Base-by-base conservation (phyloP, 1,140 invertebrate species). In the Tribolium castaneum region DNA sequence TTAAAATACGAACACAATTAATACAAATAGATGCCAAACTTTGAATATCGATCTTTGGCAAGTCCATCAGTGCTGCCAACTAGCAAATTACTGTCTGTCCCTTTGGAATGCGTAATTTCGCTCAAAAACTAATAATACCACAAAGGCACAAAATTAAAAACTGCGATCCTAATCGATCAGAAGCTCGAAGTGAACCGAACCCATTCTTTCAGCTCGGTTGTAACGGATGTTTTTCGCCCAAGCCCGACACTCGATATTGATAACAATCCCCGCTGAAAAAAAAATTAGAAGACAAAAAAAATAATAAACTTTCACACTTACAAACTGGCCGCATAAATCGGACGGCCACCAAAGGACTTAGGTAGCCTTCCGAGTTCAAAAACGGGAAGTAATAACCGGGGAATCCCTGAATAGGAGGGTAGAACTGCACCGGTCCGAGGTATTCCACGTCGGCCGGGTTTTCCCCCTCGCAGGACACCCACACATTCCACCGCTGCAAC, bases 361-460 rank as follows among this genome's bases (percentile, higher is more conserved):
- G 88, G 83, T 98, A 98, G 22, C 95, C 95, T 83, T 93, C 92
- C 6, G 92, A 91, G 84, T 95, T 95, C 81, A 92, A 89, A 82
- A 92, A 96, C 0, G 94, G 94, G 87, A 94, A 96, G 86, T 92
- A 96, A 83, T 93, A 96, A 10, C 93, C 94, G 5, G 94, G 94
- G 83, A 96, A 96, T 49, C 94, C 94, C 70, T 90, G 90, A 19
- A 85, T 82, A 9, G 87, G 74, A 0, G 94, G 94, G 82, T 90
- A 89, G 87, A 95, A 96, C 0, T 89, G 87, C 54, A 98, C 88
- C 0, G 92, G 91, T 1, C 96, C 96, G 82, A 97, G 92, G 84
- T 96, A 95, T 87, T 98, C 96, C 77, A 92, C 89, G 86, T 98
- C 96, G 7, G 95, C 94, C 2, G 96, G 94, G 86, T 95, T 96